phyloP scores from a whole-genome alignment of 64 coral and sea anemone species.

The Montipora sp. region DNA sequence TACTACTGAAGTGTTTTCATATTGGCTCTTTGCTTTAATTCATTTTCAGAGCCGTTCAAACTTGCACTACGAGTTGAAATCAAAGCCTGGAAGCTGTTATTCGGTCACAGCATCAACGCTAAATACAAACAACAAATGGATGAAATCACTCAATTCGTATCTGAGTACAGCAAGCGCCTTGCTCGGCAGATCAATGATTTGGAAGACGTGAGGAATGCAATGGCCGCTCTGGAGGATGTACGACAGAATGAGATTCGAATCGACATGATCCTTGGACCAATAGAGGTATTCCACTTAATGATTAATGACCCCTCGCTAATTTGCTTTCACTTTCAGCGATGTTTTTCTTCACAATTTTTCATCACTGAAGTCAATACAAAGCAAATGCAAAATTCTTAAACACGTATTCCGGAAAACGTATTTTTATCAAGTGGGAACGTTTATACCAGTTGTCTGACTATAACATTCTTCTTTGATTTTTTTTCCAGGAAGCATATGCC shows the following conservation, averaged over 20 bases:
- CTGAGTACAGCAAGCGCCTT: slow-evolving; percentile 78
- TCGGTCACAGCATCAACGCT: slow-evolving; percentile 88
- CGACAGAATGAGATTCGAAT: slow-evolving; percentile 91
- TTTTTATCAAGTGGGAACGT: too few species aligned
- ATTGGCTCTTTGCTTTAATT: too few species aligned
- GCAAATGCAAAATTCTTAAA: too few species aligned
- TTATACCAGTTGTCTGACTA: too few species aligned
- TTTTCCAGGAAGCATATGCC: slow-evolving; percentile 77
- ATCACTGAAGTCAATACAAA: too few species aligned
- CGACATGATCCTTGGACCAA: slow-evolving; percentile 89
- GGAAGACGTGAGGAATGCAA: slow-evolving; percentile 88
- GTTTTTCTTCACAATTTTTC: too few species aligned
- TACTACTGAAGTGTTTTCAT: too few species aligned
- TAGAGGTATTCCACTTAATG: slow-evolving; percentile 63
- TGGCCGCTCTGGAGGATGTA: slow-evolving; percentile 91
- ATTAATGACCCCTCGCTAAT: too few species aligned
- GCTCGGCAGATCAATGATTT: slow-evolving; percentile 89
- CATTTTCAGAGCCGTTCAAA: slow-evolving; percentile 77
- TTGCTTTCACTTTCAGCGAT: too few species aligned
- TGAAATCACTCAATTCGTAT: slow-evolving; percentile 87
- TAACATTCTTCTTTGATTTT: not conserved
- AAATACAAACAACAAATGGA: slow-evolving; percentile 90
- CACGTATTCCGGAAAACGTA: too few species aligned
- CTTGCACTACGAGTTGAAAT: slow-evolving; percentile 81
- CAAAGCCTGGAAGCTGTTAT: slow-evolving; percentile 86